Evolutionary conservation across 2,888 invertebrate species (phyloP).

Genomic region (Heteropelma amictum): DNA sequence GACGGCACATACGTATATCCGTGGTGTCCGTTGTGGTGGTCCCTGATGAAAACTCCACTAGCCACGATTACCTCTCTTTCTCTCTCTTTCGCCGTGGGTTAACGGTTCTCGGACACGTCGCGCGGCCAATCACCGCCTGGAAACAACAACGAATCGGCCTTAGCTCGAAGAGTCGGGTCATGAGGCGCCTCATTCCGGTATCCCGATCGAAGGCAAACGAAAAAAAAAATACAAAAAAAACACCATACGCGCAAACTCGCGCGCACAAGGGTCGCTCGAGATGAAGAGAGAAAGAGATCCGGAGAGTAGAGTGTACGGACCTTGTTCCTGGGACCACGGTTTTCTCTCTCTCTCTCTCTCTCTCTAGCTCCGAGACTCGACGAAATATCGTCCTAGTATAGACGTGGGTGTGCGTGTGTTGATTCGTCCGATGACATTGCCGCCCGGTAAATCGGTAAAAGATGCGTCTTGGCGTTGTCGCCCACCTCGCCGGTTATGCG

Average conservation of each 20-base stretch:
- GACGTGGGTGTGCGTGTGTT: too few relatives aligned
- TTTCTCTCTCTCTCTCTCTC: constrained; percentile 11
- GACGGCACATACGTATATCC: constrained; percentile 34
- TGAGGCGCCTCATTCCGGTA: constrained; percentile 29
- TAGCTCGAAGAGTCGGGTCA: constrained; percentile 32
- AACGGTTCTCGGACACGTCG: constrained; percentile 73
- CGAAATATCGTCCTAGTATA: too few relatives aligned
- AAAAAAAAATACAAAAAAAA: constrained; percentile 14
- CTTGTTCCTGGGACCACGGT: constrained; percentile 19
- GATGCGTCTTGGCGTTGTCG: too few relatives aligned
- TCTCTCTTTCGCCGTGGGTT: constrained; percentile 59
- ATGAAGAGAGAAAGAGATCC: neutral
- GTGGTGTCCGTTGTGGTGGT: constrained; percentile 58
- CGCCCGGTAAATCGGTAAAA: too few relatives aligned
- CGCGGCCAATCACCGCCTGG: constrained; percentile 65
- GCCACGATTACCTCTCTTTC: constrained; percentile 59
- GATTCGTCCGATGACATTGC: too few relatives aligned
- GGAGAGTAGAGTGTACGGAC: too few relatives aligned
- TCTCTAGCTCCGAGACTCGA: too few relatives aligned
- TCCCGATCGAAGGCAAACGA: too few relatives aligned
- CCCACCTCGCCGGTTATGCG: too few relatives aligned
- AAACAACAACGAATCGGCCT: constrained; percentile 56
- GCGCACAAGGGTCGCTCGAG: constrained; percentile 7
- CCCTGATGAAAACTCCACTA: constrained; percentile 69
- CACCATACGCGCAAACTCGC: constrained; percentile 22